Evolutionary conservation across 2,797 vertebrate genomes (phyloP), one percentile per base, ranked within the genome.

Genomic region (Danio jaintianensis): DNA sequence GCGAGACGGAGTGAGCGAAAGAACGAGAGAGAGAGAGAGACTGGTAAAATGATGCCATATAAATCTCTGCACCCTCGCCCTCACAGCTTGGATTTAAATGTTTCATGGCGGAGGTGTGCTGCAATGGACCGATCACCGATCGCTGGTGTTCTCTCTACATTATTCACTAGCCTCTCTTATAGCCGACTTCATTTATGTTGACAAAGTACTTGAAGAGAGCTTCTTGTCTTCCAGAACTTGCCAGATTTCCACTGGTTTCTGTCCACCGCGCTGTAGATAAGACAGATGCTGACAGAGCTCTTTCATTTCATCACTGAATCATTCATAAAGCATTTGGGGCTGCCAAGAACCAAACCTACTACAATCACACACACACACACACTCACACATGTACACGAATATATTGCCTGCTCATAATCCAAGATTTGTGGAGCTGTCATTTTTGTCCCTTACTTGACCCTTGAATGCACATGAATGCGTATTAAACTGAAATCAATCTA

Each of bases 131-230:
- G 40, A 73, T 73, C 62, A 59, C 70, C 53, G 67, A 74, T 68
- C 75, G 85, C 84, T 85, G 84, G 69, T 82, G 66, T 38, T 75
- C 80, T 70, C 81, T 82, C 82, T 90, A 82, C 89, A 92, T 92
- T 91, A 91, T 92, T 91, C 90, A 92, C 85, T 83, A 84, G 75
- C 80, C 67, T 89, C 88, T 90, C 88, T 85, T 85, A 82, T 78
- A 87, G 67, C 84, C 36, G 64, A 85, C 82, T 85, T 90, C 89
- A 89, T 91, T 89, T 90, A 85, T 91, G 88, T 91, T 90, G 92
- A 90, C 89, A 91, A 92, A 92, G 87, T 86, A 88, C 83, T 82
- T 85, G 86, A 88, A 85, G 81, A 81, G 52, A 84, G 86, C 85
- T 73, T 87, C 84, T 85, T 86, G 88, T 89, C 88, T 67, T 18